Evolutionary conservation across 1,140 invertebrate genomes (phyloP).

Genomic region (Hyles vespertilio): DNA sequence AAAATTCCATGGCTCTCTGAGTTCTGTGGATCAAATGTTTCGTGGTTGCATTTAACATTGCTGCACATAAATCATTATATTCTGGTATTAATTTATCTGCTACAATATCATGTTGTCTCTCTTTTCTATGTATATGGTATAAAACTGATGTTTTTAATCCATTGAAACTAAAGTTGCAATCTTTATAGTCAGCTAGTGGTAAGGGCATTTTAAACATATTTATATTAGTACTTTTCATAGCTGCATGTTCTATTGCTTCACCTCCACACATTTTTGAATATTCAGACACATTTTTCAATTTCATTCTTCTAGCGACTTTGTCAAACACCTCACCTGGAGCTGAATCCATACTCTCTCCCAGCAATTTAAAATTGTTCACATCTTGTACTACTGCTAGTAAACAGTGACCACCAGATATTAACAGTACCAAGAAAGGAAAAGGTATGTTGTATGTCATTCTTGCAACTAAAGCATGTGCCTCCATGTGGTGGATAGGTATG

Average conservation of each 20-base stretch:
- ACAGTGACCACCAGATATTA: conserved; percentile 96
- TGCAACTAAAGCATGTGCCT: conserved; percentile 95
- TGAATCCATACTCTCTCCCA: conserved; percentile 89
- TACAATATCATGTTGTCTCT: conserved; percentile 67
- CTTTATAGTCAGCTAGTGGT: conserved; percentile 76
- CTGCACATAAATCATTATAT: conserved; percentile 90
- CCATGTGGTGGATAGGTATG: conserved; percentile 98
- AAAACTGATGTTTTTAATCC: conserved; percentile 57
- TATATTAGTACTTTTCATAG: conserved; percentile 82
- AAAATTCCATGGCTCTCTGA: conserved; percentile 89
- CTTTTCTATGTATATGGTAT: conserved; percentile 49
- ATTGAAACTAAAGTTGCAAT: conserved; percentile 70
- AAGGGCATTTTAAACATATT: conserved; percentile 81
- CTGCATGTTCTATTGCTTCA: conserved; percentile 88
- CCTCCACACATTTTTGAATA: conserved; percentile 88
- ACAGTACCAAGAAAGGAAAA: conserved; percentile 93
- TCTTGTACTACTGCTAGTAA: conserved; percentile 86
- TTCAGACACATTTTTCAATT: conserved; percentile 87
- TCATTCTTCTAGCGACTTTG: conserved; percentile 91
- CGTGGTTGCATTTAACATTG: conserved; percentile 83
- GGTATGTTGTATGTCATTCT: conserved; percentile 82
- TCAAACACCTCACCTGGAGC: conserved; percentile 95
- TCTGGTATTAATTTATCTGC: conserved; percentile 85
- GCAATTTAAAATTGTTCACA: conserved; percentile 86
- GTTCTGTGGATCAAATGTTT: conserved; percentile 89